Evolutionary conservation across 1,140 invertebrate genomes (phyloP).

Genomic region (Drosophila baimaii): DNA sequence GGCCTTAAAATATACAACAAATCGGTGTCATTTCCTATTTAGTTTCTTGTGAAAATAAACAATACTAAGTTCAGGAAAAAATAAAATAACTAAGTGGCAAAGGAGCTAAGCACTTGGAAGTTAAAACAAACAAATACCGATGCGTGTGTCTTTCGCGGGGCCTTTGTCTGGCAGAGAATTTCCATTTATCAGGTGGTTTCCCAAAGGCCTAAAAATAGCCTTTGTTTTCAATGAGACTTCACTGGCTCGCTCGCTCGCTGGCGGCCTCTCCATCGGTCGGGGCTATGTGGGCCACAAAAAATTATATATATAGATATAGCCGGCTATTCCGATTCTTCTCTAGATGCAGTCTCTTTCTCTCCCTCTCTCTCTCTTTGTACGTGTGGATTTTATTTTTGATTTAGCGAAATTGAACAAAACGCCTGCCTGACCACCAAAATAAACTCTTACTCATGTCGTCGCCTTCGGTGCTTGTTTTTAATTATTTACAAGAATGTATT

Average conservation of each 20-base stretch:
- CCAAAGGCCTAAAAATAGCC: conserved; percentile 76
- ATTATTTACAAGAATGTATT: conserved; percentile 73
- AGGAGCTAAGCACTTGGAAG: conserved; percentile 19
- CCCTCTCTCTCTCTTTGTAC: conserved; percentile 19
- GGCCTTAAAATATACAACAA: conserved; percentile 7
- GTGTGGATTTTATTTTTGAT: conserved; percentile 77
- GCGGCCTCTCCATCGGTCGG: conserved; percentile 16
- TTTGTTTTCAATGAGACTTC: conserved; percentile 69
- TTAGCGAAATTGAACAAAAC: conserved; percentile 72
- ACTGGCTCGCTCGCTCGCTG: conserved; percentile 16
- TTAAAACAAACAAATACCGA: conserved; percentile 56
- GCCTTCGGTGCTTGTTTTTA: conserved; percentile 67
- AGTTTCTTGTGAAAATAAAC: conserved; percentile 5
- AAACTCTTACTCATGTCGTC: conserved; percentile 74
- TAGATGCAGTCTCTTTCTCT: conserved; percentile 39
- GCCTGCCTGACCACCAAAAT: conserved; percentile 76
- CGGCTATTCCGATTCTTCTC: conserved; percentile 37
- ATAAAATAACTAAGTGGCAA: conserved; percentile 6
- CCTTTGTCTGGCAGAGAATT: conserved; percentile 43
- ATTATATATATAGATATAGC: conserved; percentile 58
- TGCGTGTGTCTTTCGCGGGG: conserved; percentile 18
- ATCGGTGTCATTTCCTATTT: conserved; percentile 2
- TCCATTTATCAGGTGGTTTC: conserved; percentile 80
- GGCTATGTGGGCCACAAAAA: conserved; percentile 72
- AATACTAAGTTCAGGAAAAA: not conserved